Conservation (phyloP, 2,888 invertebrate genomes). For the Lepidochrysops patricia region DNA sequence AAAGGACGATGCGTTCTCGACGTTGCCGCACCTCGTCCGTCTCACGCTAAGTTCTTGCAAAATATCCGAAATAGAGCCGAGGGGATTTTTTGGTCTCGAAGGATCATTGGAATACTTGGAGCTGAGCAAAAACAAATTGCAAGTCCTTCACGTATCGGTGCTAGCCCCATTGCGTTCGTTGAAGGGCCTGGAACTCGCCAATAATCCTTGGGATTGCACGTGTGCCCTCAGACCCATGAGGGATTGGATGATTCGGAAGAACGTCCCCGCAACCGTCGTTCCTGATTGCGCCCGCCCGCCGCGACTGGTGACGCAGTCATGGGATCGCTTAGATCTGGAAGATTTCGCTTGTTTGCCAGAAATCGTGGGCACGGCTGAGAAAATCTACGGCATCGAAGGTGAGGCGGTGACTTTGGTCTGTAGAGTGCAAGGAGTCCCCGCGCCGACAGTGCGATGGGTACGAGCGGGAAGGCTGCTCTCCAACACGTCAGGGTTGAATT, state of each 20-base stretch:
- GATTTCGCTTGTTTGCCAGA: slow-evolving; percentile 87
- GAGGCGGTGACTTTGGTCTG: slow-evolving; percentile 84
- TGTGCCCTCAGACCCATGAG: slow-evolving; percentile 82
- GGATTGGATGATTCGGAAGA: slow-evolving; percentile 85
- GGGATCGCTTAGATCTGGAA: slow-evolving; percentile 84
- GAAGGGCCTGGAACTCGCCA: slow-evolving; percentile 84
- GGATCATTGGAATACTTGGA: slow-evolving; percentile 84
- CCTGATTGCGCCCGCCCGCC: slow-evolving; percentile 81
- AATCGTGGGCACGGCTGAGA: slow-evolving; percentile 75
- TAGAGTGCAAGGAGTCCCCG: slow-evolving; percentile 80
- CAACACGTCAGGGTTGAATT: slow-evolving; percentile 64
- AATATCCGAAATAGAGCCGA: slow-evolving; percentile 78
- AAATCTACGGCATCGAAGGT: slow-evolving; percentile 80
- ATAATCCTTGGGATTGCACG: slow-evolving; percentile 89
- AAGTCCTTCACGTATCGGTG: slow-evolving; percentile 78
- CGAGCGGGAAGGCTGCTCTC: slow-evolving; percentile 81
- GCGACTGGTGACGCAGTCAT: slow-evolving; percentile 77
- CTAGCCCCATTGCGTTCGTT: slow-evolving; percentile 80
- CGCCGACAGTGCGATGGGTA: slow-evolving; percentile 82
- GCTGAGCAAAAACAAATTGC: slow-evolving; percentile 82
- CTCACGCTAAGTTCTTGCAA: slow-evolving; percentile 84
- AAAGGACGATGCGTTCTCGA: slow-evolving; percentile 79
- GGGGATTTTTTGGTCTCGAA: slow-evolving; percentile 83
- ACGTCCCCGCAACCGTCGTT: slow-evolving; percentile 80
- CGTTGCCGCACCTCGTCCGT: slow-evolving; percentile 79